Base-by-base conservation (phyloP, 2,888 invertebrate species). In the Omphaloscelis lunosa region DNA sequence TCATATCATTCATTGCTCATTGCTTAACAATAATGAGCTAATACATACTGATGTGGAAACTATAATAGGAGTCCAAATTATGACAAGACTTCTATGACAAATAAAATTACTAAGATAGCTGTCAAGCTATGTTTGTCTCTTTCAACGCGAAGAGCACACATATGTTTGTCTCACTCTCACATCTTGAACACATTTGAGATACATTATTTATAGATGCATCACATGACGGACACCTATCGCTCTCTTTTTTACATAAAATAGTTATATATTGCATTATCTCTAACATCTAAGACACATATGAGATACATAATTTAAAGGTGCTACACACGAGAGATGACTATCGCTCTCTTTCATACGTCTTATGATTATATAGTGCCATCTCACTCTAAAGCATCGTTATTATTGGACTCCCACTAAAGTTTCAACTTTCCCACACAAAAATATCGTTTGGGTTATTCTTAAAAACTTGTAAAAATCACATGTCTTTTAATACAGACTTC, bases 401-500 rank as follows among this genome's bases (percentile, higher is more conserved):
- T n/a, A 9, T 7, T 58, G 56, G 39, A 83, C 82, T 85, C 61
- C 41, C 8, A 71, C 27, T 3, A 62, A 69, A 80, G 17, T 66
- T 84, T 70, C 45, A 48, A 67, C 59, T 7, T 23, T 20, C 9
- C 53, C 11, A 59, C 15, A 20, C 12, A 45, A 65, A 27, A 23
- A 23, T 17, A 61, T 69, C 62, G 41, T 58, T 66, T 8, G 23
- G 58, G n/a, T 81, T 81, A 78, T 78, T 58, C 73, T 84, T 67
- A 75, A 39, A 73, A 76, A 72, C 15, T 62, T 74, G 65, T 73
- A 83, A 77, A 69, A 82, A 89, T 94, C 92, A 95, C 93, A 96
- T 95, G 82, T 97, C 96, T 78, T 95, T 96, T 8, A 97, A 81
- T 1, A 96, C 96, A 75, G 96, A 95, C 84, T 96, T 97, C 77